Evolutionary conservation across 2,113 vertebrate genomes (phyloP).

Genomic region (Okapia johnstoni): DNA sequence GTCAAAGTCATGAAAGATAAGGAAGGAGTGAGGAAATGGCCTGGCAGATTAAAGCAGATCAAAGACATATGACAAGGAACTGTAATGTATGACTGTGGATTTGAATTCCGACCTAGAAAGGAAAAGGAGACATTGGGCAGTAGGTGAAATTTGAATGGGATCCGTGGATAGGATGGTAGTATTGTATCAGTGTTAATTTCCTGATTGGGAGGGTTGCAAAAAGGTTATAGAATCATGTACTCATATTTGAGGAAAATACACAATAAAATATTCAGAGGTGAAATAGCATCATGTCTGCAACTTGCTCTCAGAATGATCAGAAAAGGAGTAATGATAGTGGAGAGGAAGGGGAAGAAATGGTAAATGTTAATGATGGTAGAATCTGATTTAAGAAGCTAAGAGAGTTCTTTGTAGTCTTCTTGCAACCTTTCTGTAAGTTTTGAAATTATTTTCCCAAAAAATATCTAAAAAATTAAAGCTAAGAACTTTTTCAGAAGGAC

Average conservation of each 20-base stretch:
- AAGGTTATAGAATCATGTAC: neutral
- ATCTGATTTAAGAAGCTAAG: neutral
- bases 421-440: neutral
- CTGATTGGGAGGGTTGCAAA: neutral
- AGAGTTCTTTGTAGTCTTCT: neutral
- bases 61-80: neutral
- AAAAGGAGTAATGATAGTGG: neutral
- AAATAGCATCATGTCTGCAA: neutral
- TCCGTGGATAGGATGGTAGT: neutral
- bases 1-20: neutral
- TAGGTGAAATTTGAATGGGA: neutral
- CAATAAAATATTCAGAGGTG: neutral
- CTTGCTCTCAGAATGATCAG: neutral
- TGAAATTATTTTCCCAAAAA: neutral
- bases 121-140: neutral
- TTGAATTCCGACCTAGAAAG: neutral
- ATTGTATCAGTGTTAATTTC: neutral
- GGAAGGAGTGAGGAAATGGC: neutral
- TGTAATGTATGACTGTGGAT: neutral
- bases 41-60: neutral
- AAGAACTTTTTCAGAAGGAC: constrained; percentile 1
- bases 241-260: neutral
- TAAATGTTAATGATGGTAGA: neutral
- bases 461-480: neutral
- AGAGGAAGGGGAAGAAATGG: neutral